These are phyloP conservation scores for Sitta europaea DNA, from an alignment of 2,113 vertebrate species.

Conservation along the genomic window DNA sequence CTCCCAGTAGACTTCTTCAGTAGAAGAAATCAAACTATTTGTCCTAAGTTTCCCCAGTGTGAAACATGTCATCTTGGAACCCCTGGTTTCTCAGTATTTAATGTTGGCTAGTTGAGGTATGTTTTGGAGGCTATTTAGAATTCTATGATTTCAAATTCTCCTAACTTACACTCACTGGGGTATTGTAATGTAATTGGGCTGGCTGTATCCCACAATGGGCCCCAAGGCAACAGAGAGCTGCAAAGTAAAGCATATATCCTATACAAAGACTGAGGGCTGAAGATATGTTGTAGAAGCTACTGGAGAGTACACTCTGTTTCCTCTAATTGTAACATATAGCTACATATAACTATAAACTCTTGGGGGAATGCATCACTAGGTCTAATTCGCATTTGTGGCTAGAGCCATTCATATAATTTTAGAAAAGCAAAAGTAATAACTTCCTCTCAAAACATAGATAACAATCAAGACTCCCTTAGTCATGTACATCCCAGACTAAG, in stretches of 20 bases:
- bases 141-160: neutral
- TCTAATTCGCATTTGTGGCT: neutral
- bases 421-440: neutral
- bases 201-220: neutral
- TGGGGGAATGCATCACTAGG: neutral
- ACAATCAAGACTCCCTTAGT: neutral
- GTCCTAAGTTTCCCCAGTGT: neutral
- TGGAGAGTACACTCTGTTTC: neutral
- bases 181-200: neutral
- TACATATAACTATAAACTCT: neutral
- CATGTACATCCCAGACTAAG: neutral
- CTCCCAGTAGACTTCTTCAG: neutral
- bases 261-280: neutral
- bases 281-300: neutral
- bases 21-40: constrained; percentile 4
- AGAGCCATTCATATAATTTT: neutral
- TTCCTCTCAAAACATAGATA: neutral
- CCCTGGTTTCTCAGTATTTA: neutral
- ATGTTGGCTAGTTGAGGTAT: neutral
- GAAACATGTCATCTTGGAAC: constrained; percentile 6
- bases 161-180: neutral
- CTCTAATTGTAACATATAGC: neutral
- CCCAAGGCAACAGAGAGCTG: neutral
- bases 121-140: neutral
- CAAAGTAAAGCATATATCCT: neutral